A percentile compares a stretch with the other conserved stretches of the same genome.
phyloP scores from a whole-genome alignment of 92 coral and sea anemone species.

The Porites divaricata region DNA sequence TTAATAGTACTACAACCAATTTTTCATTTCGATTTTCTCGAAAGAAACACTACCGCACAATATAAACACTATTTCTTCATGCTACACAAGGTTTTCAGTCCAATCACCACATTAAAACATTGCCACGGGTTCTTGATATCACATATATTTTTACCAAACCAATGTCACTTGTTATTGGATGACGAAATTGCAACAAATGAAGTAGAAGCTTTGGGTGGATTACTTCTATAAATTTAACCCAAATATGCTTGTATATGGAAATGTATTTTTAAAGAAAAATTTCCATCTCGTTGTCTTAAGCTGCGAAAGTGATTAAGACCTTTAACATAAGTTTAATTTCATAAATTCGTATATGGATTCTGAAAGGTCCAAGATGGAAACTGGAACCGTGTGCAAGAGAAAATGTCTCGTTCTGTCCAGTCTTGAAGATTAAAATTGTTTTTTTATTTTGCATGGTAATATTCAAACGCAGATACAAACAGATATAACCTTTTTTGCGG shows the following conservation, averaged over 20 bases:
- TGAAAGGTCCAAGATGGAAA: neutral
- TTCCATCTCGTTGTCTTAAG: neutral
- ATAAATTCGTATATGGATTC: slow-evolving; percentile 12
- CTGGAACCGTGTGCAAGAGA: neutral
- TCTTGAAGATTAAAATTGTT: neutral
- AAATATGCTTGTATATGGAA: neutral
- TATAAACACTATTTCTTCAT: neutral
- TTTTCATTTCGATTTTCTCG: neutral
- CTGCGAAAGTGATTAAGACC: neutral
- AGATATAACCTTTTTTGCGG: slow-evolving; percentile 1
- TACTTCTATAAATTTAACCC: neutral
- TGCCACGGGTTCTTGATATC: neutral
- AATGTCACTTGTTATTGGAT: too few relatives aligned
- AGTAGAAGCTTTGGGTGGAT: neutral
- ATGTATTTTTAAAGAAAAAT: neutral
- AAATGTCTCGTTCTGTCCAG: neutral
- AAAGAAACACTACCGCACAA: neutral
- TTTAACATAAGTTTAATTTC: neutral
- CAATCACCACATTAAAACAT: neutral
- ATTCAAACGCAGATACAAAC: neutral
- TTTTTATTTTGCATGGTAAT: neutral
- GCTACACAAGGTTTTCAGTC: neutral
- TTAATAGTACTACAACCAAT: neutral
- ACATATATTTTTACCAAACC: neutral
- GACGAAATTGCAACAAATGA: neutral